Percentiles rank a stretch among this genome's conserved stretches.
phyloP scores from a whole-genome alignment of 1,140 invertebrate species.

The Caerostris extrusa region DNA sequence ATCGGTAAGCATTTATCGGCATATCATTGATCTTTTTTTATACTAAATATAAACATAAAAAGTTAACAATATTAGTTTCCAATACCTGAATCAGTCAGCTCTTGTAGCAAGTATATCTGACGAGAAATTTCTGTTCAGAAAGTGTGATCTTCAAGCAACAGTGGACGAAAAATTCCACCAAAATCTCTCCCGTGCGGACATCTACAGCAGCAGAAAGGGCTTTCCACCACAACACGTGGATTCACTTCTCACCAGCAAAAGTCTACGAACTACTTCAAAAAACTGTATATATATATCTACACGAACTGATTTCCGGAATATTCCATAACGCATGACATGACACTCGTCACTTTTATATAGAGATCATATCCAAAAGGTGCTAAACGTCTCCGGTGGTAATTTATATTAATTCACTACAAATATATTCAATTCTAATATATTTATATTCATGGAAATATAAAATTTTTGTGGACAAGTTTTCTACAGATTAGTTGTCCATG shows the following conservation, averaged over 20 bases:
- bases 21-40: too few relatives aligned
- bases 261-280: not conserved
- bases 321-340: not conserved
- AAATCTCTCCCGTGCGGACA: not conserved
- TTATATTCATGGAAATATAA: not conserved
- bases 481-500: not conserved
- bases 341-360: constrained; percentile 15
- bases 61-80: not conserved
- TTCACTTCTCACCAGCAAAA: not conserved
- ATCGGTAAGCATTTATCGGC: too few relatives aligned
- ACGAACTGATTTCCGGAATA: not conserved
- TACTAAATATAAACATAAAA: not conserved
- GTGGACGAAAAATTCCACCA: constrained; percentile 8
- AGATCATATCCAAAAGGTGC: constrained; percentile 4
- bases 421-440: not conserved
- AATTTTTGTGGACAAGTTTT: not conserved
- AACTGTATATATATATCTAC: not conserved
- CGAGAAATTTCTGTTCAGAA: not conserved
- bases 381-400: constrained; percentile 2
- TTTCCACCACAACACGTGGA: constrained; percentile 15
- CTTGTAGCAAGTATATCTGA: not conserved
- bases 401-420: not conserved
- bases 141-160: not conserved
- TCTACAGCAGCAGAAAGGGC: not conserved
- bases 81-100: constrained; percentile 9